A percentile compares a stretch with the other conserved stretches of the same genome.
Conservation (phyloP, 92 coral and sea anemone species). For the Paragorgia papillata region DNA sequence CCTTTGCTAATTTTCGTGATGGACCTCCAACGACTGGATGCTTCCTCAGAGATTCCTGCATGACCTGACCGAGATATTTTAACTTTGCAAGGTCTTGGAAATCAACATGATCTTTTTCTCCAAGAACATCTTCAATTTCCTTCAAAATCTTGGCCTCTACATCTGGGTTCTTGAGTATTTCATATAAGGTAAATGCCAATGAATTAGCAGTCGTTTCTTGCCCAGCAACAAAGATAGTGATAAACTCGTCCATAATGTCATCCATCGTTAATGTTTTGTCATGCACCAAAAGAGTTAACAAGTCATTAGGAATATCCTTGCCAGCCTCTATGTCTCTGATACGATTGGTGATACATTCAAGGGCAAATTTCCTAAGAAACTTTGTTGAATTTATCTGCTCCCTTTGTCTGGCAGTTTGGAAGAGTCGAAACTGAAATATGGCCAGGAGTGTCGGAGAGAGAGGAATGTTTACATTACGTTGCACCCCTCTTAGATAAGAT, state of each 20-base stretch:
- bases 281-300: constrained; percentile 49
- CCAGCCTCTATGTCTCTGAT: constrained; percentile 23
- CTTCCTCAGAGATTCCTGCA: constrained; percentile 75
- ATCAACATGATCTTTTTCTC: constrained; percentile 60
- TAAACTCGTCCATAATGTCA: constrained; percentile 67
- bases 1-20: constrained; percentile 50
- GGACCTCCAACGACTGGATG: constrained; percentile 70
- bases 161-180: constrained; percentile 68
- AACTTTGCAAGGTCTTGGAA: constrained; percentile 80
- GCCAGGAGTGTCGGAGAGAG: background rate
- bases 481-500: constrained; percentile 53
- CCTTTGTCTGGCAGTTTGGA: constrained; percentile 50
- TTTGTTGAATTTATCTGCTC: constrained; percentile 48
- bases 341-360: constrained; percentile 24
- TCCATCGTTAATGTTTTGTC: constrained; percentile 53
- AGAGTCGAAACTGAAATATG: constrained; percentile 45
- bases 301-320: constrained; percentile 55
- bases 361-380: constrained; percentile 66
- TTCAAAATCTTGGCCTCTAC: constrained; percentile 78
- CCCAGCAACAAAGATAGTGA: constrained; percentile 75
- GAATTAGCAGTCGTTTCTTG: constrained; percentile 93
- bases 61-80: constrained; percentile 75
- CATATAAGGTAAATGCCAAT: constrained; percentile 77
- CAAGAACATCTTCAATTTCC: constrained; percentile 72
- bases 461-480: constrained; percentile 49